A percentile compares a stretch with the other conserved stretches of the same genome.
These are phyloP conservation scores for Epiblema foenella DNA, from an alignment of 2,888 invertebrate species.

Conservation along the genomic window DNA sequence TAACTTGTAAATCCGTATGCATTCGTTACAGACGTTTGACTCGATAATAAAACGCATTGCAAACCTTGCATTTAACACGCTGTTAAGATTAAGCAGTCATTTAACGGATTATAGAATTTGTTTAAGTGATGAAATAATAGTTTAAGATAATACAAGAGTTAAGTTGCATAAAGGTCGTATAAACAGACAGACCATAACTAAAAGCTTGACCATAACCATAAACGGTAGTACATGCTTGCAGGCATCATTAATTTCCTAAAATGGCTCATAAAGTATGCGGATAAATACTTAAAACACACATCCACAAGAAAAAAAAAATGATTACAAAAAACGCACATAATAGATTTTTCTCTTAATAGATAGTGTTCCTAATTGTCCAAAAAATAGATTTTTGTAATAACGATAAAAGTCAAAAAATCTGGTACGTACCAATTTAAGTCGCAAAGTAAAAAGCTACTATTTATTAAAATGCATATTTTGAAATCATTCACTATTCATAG, in stretches of 20 bases:
- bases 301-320: background rate
- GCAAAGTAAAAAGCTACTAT: background rate
- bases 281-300: slow-evolving; percentile 13
- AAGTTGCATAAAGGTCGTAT: slow-evolving; percentile 25
- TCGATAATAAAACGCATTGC: slow-evolving; percentile 26
- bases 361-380: background rate
- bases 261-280: slow-evolving; percentile 10
- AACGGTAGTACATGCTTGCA: slow-evolving; percentile 15
- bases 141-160: slow-evolving; percentile 18
- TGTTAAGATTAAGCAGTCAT: slow-evolving; percentile 22
- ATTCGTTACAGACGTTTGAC: slow-evolving; percentile 39
- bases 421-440: too few species aligned
- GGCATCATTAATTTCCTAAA: slow-evolving; percentile 23
- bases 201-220: slow-evolving; percentile 14
- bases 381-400: background rate
- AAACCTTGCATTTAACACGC: slow-evolving; percentile 33
- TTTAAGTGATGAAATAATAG: slow-evolving; percentile 24
- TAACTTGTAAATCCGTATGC: slow-evolving; percentile 33
- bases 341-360: background rate
- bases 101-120: slow-evolving; percentile 16
- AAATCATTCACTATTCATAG: background rate
- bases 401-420: too few species aligned
- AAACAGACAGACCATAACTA: slow-evolving; percentile 26
- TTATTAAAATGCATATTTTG: background rate
- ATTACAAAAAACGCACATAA: background rate